phyloP scores from a whole-genome alignment of 2,113 vertebrate species.

The Ovis aries region ARS-UI_Ramb_v3.0 NC_056065.1:5685501-5686000 shows the following conservation, averaged over 20 bases:
- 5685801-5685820: not conserved
- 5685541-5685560: not conserved
- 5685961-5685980: not conserved
- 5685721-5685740: not conserved
- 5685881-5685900: not conserved
- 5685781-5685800: not conserved
- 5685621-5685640: not conserved
- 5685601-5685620: not conserved
- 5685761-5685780: not conserved
- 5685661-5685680: not conserved
- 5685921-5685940: not conserved
- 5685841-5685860: not conserved
- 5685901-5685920: not conserved
- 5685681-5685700: not conserved
- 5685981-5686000: not conserved
- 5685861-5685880: not conserved
- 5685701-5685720: not conserved
- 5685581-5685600: not conserved
- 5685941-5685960: not conserved
- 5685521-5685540: not conserved
- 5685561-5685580: not conserved
- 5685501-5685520: not conserved
- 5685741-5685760: not conserved
- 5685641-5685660: not conserved
- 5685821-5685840: not conserved